Conservation (phyloP, 2,888 invertebrate species). For the Pollenia amentaria region DNA sequence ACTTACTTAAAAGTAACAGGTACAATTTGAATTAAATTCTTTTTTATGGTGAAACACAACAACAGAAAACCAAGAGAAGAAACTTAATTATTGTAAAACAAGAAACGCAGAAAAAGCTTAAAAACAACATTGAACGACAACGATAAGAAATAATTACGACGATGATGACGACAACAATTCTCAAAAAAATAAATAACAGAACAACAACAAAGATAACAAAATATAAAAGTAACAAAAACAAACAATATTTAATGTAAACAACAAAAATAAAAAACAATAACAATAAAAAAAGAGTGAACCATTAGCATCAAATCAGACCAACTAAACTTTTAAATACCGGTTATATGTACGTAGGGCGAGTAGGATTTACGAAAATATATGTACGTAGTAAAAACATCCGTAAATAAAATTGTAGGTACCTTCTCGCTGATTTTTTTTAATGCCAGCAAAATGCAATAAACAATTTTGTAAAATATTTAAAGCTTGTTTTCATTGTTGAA, state of each 20-base stretch:
- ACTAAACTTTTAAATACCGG: slow-evolving; percentile 22
- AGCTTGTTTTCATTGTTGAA: slow-evolving; percentile 21
- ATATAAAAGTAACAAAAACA: slow-evolving; percentile 12
- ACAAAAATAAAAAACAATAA: neutral
- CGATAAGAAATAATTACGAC: slow-evolving; percentile 39
- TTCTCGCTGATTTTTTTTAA: neutral
- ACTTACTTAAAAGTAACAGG: slow-evolving; percentile 42
- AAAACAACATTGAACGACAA: slow-evolving; percentile 31
- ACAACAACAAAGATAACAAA: slow-evolving; percentile 12
- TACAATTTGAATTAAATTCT: slow-evolving; percentile 35
- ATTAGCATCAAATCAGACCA: slow-evolving; percentile 22
- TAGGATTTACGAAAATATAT: neutral
- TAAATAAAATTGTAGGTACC: neutral
- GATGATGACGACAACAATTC: slow-evolving; percentile 8
- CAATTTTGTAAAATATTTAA: slow-evolving; percentile 21
- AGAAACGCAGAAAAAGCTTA: slow-evolving; percentile 36
- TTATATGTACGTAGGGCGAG: slow-evolving; percentile 16
- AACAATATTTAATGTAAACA: slow-evolving; percentile 20
- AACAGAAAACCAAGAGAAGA: neutral
- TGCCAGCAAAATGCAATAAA: slow-evolving; percentile 26
- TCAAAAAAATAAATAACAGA: neutral
- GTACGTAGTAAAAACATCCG: slow-evolving; percentile 1
- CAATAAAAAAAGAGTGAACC: slow-evolving; percentile 4
- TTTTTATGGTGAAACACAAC: neutral
- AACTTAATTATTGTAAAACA: slow-evolving; percentile 22